Conservation (phyloP, 2,797 vertebrate genomes). For the Fundulus diaphanus region DNA sequence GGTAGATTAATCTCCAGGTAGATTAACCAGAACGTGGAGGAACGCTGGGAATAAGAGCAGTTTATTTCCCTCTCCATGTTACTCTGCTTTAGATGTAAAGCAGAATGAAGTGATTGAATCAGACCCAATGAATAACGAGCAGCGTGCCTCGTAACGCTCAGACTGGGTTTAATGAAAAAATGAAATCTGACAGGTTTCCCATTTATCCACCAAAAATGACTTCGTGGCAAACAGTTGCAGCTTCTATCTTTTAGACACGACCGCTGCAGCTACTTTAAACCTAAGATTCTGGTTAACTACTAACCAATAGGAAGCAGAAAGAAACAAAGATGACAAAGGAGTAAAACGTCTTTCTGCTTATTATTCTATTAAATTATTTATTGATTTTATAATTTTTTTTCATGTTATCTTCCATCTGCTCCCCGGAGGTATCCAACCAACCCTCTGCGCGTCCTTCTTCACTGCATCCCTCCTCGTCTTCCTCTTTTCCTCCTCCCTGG, state of each 20-base stretch:
- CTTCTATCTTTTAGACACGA: not conserved
- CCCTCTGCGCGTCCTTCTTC: not conserved
- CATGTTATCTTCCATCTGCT: not conserved
- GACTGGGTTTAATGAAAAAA: conserved; percentile 1
- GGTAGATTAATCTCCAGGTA: conserved; percentile 11
- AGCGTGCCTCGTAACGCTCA: not conserved
- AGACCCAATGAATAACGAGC: not conserved
- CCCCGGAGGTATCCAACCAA: not conserved
- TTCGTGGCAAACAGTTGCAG: not conserved
- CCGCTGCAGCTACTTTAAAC: not conserved
- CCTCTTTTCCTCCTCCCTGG: not conserved
- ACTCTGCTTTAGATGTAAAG: not conserved
- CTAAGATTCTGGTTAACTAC: too few relatives aligned
- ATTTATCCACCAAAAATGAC: not conserved
- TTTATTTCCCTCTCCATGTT: not conserved
- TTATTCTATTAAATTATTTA: not conserved
- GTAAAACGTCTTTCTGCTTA: not conserved
- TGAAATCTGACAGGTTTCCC: conserved; percentile 3
- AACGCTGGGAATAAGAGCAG: conserved; percentile 20
- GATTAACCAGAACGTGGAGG: conserved; percentile 17
- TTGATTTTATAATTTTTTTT: not conserved
- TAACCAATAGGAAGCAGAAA: not conserved
- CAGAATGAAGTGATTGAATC: not conserved
- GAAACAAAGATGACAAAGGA: not conserved
- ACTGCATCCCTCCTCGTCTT: not conserved